Evolutionary conservation across 2,888 invertebrate genomes (phyloP).

Genomic region (Pyralis farinalis): DNA sequence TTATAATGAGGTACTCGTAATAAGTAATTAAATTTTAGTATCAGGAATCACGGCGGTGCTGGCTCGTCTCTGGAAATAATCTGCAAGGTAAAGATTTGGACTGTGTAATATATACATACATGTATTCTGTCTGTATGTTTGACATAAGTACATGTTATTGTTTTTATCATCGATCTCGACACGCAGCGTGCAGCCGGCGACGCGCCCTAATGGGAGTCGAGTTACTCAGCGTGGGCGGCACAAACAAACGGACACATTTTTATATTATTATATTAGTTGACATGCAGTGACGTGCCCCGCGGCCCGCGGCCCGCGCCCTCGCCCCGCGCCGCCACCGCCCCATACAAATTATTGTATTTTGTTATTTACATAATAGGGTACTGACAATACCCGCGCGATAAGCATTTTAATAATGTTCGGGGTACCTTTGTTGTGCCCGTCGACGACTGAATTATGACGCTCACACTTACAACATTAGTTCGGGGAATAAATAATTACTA

Average conservation of each 20-base stretch:
- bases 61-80: too few species aligned
- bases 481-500: conserved; percentile 1
- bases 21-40: too few species aligned
- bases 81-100: too few species aligned
- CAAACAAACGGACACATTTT: conserved; percentile 3
- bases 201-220: not conserved
- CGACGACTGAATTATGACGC: not conserved
- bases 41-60: too few species aligned
- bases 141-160: not conserved
- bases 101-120: too few species aligned
- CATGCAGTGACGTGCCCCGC: not conserved
- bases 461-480: not conserved
- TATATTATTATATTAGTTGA: conserved; percentile 7
- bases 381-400: conserved; percentile 18
- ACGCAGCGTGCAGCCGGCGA: not conserved
- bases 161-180: conserved; percentile 8
- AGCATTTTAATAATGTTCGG: conserved; percentile 19
- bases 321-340: too few species aligned
- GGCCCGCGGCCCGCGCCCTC: too few species aligned
- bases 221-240: conserved; percentile 1
- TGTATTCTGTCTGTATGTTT: too few species aligned
- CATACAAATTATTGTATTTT: conserved; percentile 23
- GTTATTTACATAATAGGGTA: conserved; percentile 23
- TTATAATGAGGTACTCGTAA: too few species aligned
- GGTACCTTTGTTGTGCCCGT: not conserved